These are phyloP conservation scores for Nebria brevicollis DNA, from an alignment of 2,888 invertebrate species.

Conservation along the genomic window DNA sequence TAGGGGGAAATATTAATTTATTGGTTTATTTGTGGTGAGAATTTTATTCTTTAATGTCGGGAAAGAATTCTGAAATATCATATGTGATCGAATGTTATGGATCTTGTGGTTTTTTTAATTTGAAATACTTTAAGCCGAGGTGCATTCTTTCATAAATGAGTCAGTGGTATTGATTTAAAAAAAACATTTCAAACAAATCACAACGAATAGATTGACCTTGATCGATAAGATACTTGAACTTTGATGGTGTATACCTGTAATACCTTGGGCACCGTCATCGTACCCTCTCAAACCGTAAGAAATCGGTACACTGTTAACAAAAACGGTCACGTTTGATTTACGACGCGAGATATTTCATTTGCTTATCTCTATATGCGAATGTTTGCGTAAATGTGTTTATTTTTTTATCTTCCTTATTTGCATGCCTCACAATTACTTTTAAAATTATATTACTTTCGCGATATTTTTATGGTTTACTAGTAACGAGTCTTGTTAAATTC, in stretches of 20 bases:
- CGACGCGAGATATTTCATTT: not conserved
- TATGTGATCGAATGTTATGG: too few species aligned
- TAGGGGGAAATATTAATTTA: not conserved
- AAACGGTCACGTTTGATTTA: constrained; percentile 21
- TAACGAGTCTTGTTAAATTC: too few species aligned
- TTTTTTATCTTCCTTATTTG: constrained; percentile 29
- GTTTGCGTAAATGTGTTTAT: not conserved
- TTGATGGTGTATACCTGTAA: not conserved
- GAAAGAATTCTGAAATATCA: too few species aligned
- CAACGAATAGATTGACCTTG: constrained; percentile 8
- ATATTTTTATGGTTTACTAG: not conserved
- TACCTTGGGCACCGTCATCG: constrained; percentile 7
- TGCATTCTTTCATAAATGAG: not conserved
- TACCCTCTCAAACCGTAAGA: constrained; percentile 22
- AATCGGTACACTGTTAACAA: constrained; percentile 39
- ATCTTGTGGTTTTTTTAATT: too few species aligned
- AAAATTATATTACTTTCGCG: constrained; percentile 17
- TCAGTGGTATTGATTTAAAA: too few species aligned
- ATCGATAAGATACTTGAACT: constrained; percentile 14
- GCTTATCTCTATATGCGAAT: not conserved
- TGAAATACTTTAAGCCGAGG: too few species aligned
- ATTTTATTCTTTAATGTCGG: not conserved
- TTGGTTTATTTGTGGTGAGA: not conserved
- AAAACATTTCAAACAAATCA: constrained; percentile 5
- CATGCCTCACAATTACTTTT: constrained; percentile 16